Evolutionary conservation across 1,140 invertebrate genomes (phyloP), one percentile per base, ranked within the genome.

Genomic region (Drosophila punjabiensis): DNA sequence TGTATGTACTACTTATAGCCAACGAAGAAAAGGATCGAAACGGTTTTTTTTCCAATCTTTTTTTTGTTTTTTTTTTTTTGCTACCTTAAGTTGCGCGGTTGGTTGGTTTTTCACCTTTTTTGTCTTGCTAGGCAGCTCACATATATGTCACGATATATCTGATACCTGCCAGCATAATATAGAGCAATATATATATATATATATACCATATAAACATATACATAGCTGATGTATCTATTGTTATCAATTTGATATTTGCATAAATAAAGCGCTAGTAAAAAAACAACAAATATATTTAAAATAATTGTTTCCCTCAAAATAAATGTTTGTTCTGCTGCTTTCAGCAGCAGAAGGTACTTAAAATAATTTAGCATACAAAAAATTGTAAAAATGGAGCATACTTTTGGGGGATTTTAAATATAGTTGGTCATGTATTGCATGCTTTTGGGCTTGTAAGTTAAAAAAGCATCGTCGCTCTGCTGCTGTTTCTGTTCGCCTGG

Each of bases 191-290:
- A 63, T 71, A 32, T 62, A 63, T 55, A 73, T 37, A 63, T 73
- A 77, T 61, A 76, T 58, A 67, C 37, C 7, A 55, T 41, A 77
- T 48, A 69, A 58, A 63, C 35, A 82, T 63, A 78, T 61, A 47
- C 33, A 75, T 81, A 88, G 80, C 80, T 70, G 73, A 87, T 88
- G 85, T 88, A 88, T 88, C 80, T 83, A 88, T 88, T 88, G 84
- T 88, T 88, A 81, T 88, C 81, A 88, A 81, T 65, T 88, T 88
- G 77, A 88, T 81, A 88, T 88, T 88, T 88, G 73, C 84, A 88
- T 88, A 67, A 88, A 88, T 88, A 88, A 88, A 88, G 81, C 80
- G 68, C 73, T 88, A 88, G 81, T 75, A 81, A 87, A 67, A 76
- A 79, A 56, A 45, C 11, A n/a, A 24, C 24, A 24, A 24, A 24